Conservation (phyloP, 2,113 vertebrate species). For the Pelusios castaneus region DNA sequence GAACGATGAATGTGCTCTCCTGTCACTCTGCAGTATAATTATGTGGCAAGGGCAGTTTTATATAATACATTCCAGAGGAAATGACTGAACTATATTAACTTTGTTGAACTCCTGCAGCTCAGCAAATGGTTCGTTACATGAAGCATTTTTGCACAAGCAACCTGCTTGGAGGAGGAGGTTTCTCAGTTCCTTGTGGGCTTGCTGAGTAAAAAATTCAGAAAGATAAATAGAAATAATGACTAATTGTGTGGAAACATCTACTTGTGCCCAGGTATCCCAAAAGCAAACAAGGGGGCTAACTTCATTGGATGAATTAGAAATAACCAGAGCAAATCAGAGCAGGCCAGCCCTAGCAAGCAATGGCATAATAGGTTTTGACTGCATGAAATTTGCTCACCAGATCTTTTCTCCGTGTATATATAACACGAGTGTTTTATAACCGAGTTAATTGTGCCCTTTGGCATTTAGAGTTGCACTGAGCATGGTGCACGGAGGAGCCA, state of each 20-base stretch:
- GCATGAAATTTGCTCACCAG: not conserved
- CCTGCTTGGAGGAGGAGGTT: not conserved
- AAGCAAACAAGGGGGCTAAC: not conserved
- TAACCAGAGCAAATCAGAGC: not conserved
- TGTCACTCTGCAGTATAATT: not conserved
- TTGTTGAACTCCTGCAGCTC: not conserved
- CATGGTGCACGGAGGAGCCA: not conserved
- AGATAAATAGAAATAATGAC: not conserved
- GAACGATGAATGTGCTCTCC: not conserved
- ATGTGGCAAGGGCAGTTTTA: not conserved
- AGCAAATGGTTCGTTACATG: slow-evolving; percentile 2
- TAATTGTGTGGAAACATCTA: not conserved
- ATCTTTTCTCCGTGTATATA: not conserved
- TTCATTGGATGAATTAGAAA: not conserved
- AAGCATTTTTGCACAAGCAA: not conserved
- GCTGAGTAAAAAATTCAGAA: not conserved
- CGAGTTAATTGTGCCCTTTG: not conserved
- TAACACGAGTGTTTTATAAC: not conserved
- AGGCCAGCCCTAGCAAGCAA: not conserved
- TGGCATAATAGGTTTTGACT: not conserved
- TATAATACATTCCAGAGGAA: not conserved
- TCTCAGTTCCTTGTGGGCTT: not conserved
- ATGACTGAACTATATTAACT: not conserved
- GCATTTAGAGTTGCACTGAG: not conserved
- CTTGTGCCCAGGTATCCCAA: not conserved